phyloP scores from a whole-genome alignment of 2,888 invertebrate genomes.

The Drosophila putrida region DNA sequence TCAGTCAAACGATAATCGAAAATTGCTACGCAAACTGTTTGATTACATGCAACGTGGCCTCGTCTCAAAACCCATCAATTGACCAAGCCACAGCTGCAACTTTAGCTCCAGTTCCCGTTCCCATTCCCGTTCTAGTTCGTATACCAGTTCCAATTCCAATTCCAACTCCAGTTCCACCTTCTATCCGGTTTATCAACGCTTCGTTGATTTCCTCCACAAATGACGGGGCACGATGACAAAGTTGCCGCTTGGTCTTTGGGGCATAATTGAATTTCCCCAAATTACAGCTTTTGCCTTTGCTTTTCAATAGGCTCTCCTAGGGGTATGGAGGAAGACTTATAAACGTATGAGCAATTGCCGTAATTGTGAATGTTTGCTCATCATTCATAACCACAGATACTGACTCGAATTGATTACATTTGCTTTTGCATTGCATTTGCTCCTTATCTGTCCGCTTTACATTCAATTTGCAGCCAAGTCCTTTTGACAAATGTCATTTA shows the following conservation, averaged over 20 bases:
- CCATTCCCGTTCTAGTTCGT: not conserved
- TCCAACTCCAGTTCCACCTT: constrained; percentile 14
- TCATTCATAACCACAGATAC: constrained; percentile 70
- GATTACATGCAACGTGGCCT: constrained; percentile 76
- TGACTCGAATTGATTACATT: constrained; percentile 57
- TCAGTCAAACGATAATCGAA: constrained; percentile 82
- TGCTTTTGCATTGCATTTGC: constrained; percentile 35
- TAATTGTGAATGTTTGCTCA: constrained; percentile 77
- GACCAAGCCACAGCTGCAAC: constrained; percentile 35
- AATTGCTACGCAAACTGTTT: constrained; percentile 81
- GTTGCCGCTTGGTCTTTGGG: constrained; percentile 49
- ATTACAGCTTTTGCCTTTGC: constrained; percentile 39
- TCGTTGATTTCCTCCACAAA: constrained; percentile 59
- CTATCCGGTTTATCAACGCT: constrained; percentile 59
- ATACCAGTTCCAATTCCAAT: constrained; percentile 4
- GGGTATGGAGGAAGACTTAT: constrained; percentile 9
- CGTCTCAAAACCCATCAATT: constrained; percentile 38
- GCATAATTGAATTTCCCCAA: constrained; percentile 71
- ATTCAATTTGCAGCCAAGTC: constrained; percentile 65
- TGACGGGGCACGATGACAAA: constrained; percentile 64
- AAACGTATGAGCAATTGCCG: constrained; percentile 65
- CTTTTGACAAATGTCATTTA: constrained; percentile 68
- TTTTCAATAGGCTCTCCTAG: not conserved
- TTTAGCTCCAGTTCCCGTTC: not conserved
- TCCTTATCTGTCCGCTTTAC: constrained; percentile 65